phyloP scores from a whole-genome alignment of 2,113 vertebrate species.

The Cathartes aura region DNA sequence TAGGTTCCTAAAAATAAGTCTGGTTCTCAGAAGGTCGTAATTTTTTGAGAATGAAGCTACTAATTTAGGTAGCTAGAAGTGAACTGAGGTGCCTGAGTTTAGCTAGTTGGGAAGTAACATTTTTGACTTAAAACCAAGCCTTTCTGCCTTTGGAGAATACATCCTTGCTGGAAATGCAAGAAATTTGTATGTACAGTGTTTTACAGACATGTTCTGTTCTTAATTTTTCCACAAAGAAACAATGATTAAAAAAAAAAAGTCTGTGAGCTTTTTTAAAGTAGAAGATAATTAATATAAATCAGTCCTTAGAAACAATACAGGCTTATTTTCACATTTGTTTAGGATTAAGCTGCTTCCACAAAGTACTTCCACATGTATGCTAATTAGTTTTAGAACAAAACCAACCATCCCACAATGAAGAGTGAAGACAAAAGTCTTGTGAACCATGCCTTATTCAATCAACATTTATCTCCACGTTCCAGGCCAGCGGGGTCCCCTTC shows the following conservation, averaged over 20 bases:
- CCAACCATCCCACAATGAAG: conserved; percentile 52
- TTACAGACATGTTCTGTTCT: conserved; percentile 65
- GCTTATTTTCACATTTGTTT: conserved; percentile 83
- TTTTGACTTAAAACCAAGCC: background rate
- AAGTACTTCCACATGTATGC: conserved; percentile 78
- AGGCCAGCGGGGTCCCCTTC: background rate
- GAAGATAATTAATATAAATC: conserved; percentile 81
- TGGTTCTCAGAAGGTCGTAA: background rate
- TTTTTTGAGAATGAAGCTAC: conserved; percentile 5
- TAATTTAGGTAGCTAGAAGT: conserved; percentile 16
- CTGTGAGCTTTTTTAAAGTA: conserved; percentile 67
- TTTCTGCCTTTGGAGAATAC: conserved; percentile 48
- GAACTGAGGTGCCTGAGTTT: background rate
- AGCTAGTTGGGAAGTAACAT: background rate
- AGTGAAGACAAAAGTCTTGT: conserved; percentile 70
- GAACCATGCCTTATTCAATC: conserved; percentile 55
- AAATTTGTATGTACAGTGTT: conserved; percentile 45
- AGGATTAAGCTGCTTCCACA: conserved; percentile 74
- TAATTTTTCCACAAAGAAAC: conserved; percentile 71
- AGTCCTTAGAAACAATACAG: conserved; percentile 74
- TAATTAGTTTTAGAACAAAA: conserved; percentile 75
- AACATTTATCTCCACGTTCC: conserved; percentile 38
- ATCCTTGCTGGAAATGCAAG: conserved; percentile 50
- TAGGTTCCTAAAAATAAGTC: background rate
- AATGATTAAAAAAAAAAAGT: conserved; percentile 63